Evolutionary conservation across 2,797 vertebrate genomes (phyloP), one percentile per base, ranked within the genome.

Genomic region (Helostoma temminkii): DNA sequence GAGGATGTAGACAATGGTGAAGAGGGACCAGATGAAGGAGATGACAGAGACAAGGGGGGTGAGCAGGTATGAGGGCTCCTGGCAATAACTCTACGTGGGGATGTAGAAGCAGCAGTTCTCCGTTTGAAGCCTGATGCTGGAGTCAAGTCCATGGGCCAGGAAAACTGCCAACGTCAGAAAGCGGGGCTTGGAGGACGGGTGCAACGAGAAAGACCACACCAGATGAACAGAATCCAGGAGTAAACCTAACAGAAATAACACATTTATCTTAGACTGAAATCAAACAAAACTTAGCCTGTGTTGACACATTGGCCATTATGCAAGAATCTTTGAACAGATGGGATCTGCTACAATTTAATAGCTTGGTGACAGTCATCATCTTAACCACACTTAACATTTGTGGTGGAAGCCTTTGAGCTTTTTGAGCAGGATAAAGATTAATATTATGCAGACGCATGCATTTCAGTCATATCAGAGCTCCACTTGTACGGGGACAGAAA

Each of bases 1-100:
- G 93, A 92, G 1, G 93, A 92, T 0, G 93, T 87, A 2, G 91
- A 92, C 26, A 82, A 70, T 0, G 89, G 90, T 4, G 93, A 93
- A 2, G 92, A 93, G 0, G 78, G 86, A 24, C 77, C 69, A 25
- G 93, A 93, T 2, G 90, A 93, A 7, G 92, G 89, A 34, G 93
- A 93, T 2, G 92, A 93, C 2, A 78, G 74, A 26, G 90, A 92
- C 37, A 86, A 84, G 5, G 89, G 91, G 14, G 90, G 90, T 1
- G 93, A 90, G 79, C 81, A 66, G 30, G 72, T 79, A 21, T 77
- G 76, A 61, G 90, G 87, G 81, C 91, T 94, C 80, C 88, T 90
- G 53, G 83, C 25, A 26, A 83, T 77, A 36, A 76, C 55, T 61
- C 79, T 82, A 66, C 67, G 54, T 22, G 89, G 63, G 5, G 85